Evolutionary conservation across 2,797 vertebrate genomes (phyloP), one percentile per base, ranked within the genome.

Genomic region (Taeniopygia guttata): DNA sequence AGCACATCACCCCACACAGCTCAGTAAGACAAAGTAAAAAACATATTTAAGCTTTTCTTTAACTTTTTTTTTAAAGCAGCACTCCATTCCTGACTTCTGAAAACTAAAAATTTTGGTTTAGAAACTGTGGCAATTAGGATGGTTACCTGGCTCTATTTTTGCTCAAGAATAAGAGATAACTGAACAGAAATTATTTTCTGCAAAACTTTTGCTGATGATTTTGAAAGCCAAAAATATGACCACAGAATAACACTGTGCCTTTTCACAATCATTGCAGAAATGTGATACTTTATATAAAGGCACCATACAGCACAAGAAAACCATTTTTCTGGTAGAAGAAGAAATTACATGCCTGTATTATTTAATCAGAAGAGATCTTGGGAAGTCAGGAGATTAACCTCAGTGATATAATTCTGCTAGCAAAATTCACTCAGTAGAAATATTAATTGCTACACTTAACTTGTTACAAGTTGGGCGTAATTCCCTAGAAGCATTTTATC

Each of bases 361-460:
- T 84, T 90, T 34, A 34, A 29, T 59, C 30, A 68, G 62, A 67
- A 69, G 10, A 63, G 5, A 46, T 56, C 5, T 64, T 55, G 23
- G 27, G 48, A 42, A 72, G 17, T n/a, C 22, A 34, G 25, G 8
- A 69, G 38, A 64, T 83, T 40, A 87, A 69, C 32, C 52, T 93
- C 59, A 42, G 25, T 54, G 40, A 81, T 63, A 49, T 40, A 82
- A 81, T 6, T 81, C 20, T 34, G 34, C 84, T 34, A 62, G 54
- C 42, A 84, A 68, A 86, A 90, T 49, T 89, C 52, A 77, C 45
- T 34, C 18, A 38, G 32, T 11, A 72, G 46, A 89, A 93, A 62
- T 34, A 80, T 36, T 67, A 90, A 90, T 16, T 75, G 58, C 66
- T 59, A 51, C 27, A 29, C 52, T 55, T 34, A 49, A 78, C 32